Conservation (phyloP, 2,797 vertebrate genomes). For the Brachymystax lenok region DNA sequence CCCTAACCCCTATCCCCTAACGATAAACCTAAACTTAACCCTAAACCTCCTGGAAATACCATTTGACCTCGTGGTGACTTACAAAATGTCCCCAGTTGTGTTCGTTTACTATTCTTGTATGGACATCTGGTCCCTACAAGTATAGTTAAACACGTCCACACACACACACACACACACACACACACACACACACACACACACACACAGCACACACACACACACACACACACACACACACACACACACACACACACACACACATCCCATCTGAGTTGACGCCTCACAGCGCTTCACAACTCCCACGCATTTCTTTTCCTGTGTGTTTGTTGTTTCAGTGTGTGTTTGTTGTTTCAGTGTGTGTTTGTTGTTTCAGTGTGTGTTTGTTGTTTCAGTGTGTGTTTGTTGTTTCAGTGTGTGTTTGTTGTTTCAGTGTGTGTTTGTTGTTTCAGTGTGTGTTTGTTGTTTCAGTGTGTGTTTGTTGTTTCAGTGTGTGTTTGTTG, state of each 20-base stretch:
- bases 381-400: conserved; percentile 27
- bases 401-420: conserved; percentile 27
- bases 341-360: conserved; percentile 23
- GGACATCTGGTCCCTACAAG: no score
- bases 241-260: neutral
- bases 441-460: conserved; percentile 27
- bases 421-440: conserved; percentile 27
- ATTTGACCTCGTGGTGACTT: no score
- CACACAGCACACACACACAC: neutral
- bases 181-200: neutral
- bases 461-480: conserved; percentile 27
- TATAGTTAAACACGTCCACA: neutral
- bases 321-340: conserved; percentile 33
- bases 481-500: conserved; percentile 29
- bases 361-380: conserved; percentile 27
- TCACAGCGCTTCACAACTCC: neutral
- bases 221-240: neutral
- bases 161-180: conserved; percentile 2
- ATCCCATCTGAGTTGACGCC: neutral
- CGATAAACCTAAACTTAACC: no score
- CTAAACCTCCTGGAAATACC: no score
- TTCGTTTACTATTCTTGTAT: no score
- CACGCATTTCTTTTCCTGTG: neutral
- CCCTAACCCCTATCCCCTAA: no score
- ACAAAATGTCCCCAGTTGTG: no score